Percentiles rank a stretch among this genome's conserved stretches.
Evolutionary conservation across 2,888 invertebrate species (phyloP).

Genomic region (Prosopocoilus inquinatus): DNA sequence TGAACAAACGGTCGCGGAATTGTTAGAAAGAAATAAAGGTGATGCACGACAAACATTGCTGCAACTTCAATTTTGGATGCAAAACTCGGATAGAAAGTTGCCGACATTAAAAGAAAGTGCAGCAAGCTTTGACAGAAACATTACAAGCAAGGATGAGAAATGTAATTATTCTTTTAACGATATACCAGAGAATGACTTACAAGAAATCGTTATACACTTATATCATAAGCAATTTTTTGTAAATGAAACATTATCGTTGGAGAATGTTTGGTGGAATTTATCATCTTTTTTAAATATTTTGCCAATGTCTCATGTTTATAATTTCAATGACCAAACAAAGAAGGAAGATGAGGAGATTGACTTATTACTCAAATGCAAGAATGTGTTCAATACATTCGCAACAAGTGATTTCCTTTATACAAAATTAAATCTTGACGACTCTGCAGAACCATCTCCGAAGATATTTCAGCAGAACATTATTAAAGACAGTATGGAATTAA

Average conservation of each 20-base stretch:
- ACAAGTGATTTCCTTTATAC: slow-evolving; percentile 31
- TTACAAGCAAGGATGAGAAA: neutral
- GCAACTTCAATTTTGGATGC: slow-evolving; percentile 69
- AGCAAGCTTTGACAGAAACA: neutral
- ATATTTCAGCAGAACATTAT: slow-evolving; percentile 30
- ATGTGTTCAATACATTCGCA: too few species aligned
- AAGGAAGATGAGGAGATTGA: neutral
- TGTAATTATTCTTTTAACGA: neutral
- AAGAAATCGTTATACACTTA: slow-evolving; percentile 1
- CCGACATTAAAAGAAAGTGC: too few species aligned
- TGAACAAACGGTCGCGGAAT: slow-evolving; percentile 52
- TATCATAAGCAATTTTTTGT: slow-evolving; percentile 10
- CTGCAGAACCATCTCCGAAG: slow-evolving; percentile 37
- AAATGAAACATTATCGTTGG: slow-evolving; percentile 6
- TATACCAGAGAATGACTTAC: neutral
- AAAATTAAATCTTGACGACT: slow-evolving; percentile 27
- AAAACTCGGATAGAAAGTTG: too few species aligned
- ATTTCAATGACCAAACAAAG: neutral
- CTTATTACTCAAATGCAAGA: too few species aligned
- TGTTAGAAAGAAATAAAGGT: slow-evolving; percentile 62
- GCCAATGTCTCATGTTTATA: neutral
- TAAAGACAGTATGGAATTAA: slow-evolving; percentile 44
- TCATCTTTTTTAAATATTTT: slow-evolving; percentile 26
- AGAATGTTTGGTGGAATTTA: slow-evolving; percentile 43
- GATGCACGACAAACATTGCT: slow-evolving; percentile 72